Evolutionary conservation across 1,140 invertebrate genomes (phyloP).

Genomic region (Littorina saxatilis): DNA sequence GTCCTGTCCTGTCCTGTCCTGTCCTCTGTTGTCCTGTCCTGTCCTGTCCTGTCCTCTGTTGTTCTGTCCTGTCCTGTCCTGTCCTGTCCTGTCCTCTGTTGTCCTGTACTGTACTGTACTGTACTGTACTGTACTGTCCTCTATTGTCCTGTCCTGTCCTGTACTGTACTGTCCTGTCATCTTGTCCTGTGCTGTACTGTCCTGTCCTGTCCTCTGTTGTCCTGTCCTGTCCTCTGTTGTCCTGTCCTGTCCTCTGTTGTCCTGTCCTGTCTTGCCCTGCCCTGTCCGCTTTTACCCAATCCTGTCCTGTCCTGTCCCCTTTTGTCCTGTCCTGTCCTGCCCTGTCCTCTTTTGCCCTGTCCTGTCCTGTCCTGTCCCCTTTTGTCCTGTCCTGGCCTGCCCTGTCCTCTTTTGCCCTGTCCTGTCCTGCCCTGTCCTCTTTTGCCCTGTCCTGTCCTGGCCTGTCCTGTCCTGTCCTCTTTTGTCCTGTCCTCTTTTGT

Average conservation of each 20-base stretch:
- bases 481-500: neutral
- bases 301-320: slow-evolving; percentile 6
- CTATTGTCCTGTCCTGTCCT: neutral
- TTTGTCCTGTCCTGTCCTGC: neutral
- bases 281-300: neutral
- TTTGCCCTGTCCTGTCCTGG: slow-evolving; percentile 9
- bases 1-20: neutral
- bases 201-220: neutral
- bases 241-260: slow-evolving; percentile 7
- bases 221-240: slow-evolving; percentile 5
- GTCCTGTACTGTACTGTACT: slow-evolving; percentile 3
- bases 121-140: neutral
- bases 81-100: slow-evolving; percentile 10
- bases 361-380: slow-evolving; percentile 13
- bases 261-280: slow-evolving; percentile 19
- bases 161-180: neutral
- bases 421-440: neutral
- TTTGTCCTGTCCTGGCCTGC: slow-evolving; percentile 10
- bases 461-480: slow-evolving; percentile 7
- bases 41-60: neutral
- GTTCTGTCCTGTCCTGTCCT: slow-evolving; percentile 13
- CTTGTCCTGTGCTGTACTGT: slow-evolving; percentile 3
- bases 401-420: slow-evolving; percentile 4
- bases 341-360: slow-evolving; percentile 10
- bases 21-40: slow-evolving; percentile 14